These are phyloP conservation scores for Halichoerus grypus DNA, from an alignment of 2,113 vertebrate species.

Conservation along the genomic window DNA sequence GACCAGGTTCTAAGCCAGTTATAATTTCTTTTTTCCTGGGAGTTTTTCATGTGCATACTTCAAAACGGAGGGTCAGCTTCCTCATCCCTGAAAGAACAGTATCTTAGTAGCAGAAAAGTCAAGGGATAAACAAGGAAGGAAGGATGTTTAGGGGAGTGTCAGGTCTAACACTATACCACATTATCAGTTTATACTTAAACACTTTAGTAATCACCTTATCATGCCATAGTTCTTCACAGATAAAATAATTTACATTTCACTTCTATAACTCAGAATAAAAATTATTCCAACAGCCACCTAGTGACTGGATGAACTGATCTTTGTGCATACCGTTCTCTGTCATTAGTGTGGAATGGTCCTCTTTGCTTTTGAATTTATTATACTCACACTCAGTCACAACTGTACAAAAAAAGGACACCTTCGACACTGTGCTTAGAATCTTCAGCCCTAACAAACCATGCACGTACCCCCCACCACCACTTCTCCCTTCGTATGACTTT, in stretches of 20 bases:
- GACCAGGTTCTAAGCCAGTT: neutral
- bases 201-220: neutral
- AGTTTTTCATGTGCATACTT: neutral
- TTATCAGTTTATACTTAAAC: neutral
- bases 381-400: neutral
- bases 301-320: neutral
- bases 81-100: neutral
- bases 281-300: neutral
- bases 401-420: neutral
- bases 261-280: constrained; percentile 6
- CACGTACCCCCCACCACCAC: neutral
- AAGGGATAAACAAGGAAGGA: neutral
- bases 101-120: neutral
- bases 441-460: neutral
- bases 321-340: neutral
- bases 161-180: neutral
- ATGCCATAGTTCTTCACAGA: neutral
- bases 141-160: neutral
- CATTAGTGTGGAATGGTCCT: neutral
- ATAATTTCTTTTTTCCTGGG: neutral
- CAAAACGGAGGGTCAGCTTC: neutral
- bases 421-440: neutral
- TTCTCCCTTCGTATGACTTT: neutral
- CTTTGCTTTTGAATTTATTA: constrained; percentile 41
- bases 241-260: constrained; percentile 28